A percentile compares a stretch with the other conserved stretches of the same genome.
phyloP scores from a whole-genome alignment of 2,113 vertebrate genomes.

The Kryptolebias marmoratus region DNA sequence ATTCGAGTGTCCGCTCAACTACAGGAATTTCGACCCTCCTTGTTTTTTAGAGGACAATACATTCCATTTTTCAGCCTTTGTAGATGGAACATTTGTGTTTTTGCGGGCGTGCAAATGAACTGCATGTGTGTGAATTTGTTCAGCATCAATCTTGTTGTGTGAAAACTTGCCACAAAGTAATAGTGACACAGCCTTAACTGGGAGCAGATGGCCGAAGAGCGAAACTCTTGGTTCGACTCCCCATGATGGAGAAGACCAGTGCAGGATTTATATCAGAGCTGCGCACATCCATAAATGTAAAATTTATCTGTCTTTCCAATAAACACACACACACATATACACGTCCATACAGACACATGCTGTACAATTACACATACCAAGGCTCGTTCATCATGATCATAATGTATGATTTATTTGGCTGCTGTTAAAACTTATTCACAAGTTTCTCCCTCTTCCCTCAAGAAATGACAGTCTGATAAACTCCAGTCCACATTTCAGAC shows the following conservation, averaged over 20 bases:
- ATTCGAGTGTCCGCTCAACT: too few relatives aligned
- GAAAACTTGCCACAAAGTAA: conserved; percentile 59
- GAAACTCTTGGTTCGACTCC: conserved; percentile 53
- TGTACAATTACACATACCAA: neutral
- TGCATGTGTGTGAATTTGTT: conserved; percentile 23
- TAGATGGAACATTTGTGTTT: conserved; percentile 1
- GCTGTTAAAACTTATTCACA: conserved; percentile 36
- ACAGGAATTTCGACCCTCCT: neutral
- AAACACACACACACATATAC: conserved; percentile 4
- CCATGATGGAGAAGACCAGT: conserved; percentile 26
- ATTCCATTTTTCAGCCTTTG: neutral
- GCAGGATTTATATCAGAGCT: conserved; percentile 48
- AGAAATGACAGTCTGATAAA: conserved; percentile 34
- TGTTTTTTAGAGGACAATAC: neutral
- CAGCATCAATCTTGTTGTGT: conserved; percentile 46
- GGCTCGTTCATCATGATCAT: conserved; percentile 16
- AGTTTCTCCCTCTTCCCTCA: conserved; percentile 48
- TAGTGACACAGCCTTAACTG: conserved; percentile 66
- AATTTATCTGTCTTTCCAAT: conserved; percentile 8
- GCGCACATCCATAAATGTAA: conserved; percentile 39
- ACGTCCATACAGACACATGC: conserved; percentile 1
- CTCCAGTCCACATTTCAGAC: conserved; percentile 26
- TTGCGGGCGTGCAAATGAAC: conserved; percentile 1
- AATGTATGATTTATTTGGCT: conserved; percentile 41
- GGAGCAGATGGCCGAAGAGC: conserved; percentile 70